Base-by-base conservation (phyloP, 2,113 vertebrate genomes). In the Tetrao urogallus region DNA sequence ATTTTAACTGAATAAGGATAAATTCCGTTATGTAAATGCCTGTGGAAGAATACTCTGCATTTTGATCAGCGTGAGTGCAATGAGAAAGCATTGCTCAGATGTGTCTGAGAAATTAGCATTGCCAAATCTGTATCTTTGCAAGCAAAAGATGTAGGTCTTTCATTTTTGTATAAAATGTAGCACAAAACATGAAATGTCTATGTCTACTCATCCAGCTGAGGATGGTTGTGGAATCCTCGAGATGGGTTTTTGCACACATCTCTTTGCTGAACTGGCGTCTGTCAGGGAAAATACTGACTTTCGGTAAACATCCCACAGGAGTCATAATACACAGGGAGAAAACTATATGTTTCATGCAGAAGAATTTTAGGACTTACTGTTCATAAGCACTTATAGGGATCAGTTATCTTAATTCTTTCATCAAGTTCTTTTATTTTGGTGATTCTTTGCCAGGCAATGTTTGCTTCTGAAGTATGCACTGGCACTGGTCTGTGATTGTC, bases 81-180 rank as follows among this genome's bases (percentile, higher is more conserved):
- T 40, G 8, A 70, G 43, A 52, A 90, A 82, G 11, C 8, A 3
- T 8, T 92, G 34, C n/a, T 94, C 54, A 63, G 36, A 48, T 34
- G 5, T 84, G 28, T 58, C 58, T 87, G 60, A 66, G 42, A 85
- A 83, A 87, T 0, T 48, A 65, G 43, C 22, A 18, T 3, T 90
- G 19, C 7, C 7, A 42, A 75, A 86, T 25, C 17, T 82, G 18
- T 47, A 40, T 1, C 0, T 73, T 15, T 79, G 24, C 50, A 72
- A 89, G 30, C 8, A 80, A 17, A 56, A 66, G 42, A 71, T 91
- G 74, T 70, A 89, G 64, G 72, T 82, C 67, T 60, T 89, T 87
- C 45, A 32, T 34, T 40, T 43, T n/a, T 70, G 8, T 75, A 60
- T 50, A 54, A 82, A 22, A 54, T 34, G 58, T 7, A 70, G 16